phyloP scores from a whole-genome alignment of 30 jellyfish, hydroid and myxozoan species.

The Sanderia malayensis region DNA sequence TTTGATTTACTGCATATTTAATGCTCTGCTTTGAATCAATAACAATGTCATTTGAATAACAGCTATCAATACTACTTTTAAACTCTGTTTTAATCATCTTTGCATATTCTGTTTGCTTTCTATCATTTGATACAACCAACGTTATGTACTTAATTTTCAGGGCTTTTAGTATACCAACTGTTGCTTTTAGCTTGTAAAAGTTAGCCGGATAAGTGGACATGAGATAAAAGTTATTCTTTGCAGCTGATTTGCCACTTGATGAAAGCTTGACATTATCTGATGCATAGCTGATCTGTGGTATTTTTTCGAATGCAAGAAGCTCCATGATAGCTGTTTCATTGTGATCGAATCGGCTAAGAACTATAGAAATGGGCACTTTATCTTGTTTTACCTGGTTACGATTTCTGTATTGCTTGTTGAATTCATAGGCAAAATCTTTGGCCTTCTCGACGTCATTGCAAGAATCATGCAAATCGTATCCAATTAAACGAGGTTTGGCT shows the following conservation, averaged over 20 bases:
- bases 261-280: slow-evolving; percentile 37
- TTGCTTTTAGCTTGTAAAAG: slow-evolving; percentile 52
- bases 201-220: slow-evolving; percentile 78
- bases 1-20: slow-evolving; percentile 22
- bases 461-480: slow-evolving; percentile 77
- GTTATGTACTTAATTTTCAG: slow-evolving; percentile 58
- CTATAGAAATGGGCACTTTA: slow-evolving; percentile 66
- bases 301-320: slow-evolving; percentile 38
- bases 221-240: neutral
- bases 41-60: slow-evolving; percentile 21
- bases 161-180: slow-evolving; percentile 50
- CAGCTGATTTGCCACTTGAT: neutral
- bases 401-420: slow-evolving; percentile 54
- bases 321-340: slow-evolving; percentile 32
- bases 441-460: slow-evolving; percentile 53
- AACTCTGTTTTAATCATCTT: slow-evolving; percentile 21
- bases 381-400: slow-evolving; percentile 8
- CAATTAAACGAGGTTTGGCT: slow-evolving; percentile 41
- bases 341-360: slow-evolving; percentile 49
- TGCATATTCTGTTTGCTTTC: slow-evolving; percentile 48
- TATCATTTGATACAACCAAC: slow-evolving; percentile 62
- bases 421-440: slow-evolving; percentile 55
- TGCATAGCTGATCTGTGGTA: slow-evolving; percentile 81
- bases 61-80: neutral
- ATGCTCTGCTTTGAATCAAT: slow-evolving; percentile 14